These are phyloP conservation scores for Luperina testacea DNA, from an alignment of 2,888 invertebrate genomes.

Conservation along the genomic window DNA sequence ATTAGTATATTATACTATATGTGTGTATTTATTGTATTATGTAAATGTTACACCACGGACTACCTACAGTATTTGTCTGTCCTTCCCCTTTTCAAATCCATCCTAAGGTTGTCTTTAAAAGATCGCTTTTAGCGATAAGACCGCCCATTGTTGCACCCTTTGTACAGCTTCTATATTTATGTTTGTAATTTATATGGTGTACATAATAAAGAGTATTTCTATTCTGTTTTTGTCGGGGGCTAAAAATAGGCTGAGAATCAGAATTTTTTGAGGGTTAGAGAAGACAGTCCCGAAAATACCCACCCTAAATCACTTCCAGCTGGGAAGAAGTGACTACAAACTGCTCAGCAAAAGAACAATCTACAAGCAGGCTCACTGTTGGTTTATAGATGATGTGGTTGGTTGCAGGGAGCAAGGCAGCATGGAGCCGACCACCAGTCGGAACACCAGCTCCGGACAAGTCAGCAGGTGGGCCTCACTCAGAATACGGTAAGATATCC, in stretches of 20 bases:
- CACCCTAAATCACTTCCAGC: neutral
- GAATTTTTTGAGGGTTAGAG: neutral
- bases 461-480: conserved; percentile 80
- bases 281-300: neutral
- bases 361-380: neutral
- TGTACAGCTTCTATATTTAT: too few relatives aligned
- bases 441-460: conserved; percentile 80
- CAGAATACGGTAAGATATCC: conserved; percentile 75
- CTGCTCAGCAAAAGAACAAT: neutral
- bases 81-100: too few relatives aligned
- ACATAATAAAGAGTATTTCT: too few relatives aligned
- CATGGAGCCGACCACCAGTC: conserved; percentile 85
- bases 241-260: neutral
- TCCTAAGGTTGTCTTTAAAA: too few relatives aligned
- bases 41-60: too few relatives aligned
- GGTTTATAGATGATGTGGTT: conserved; percentile 25
- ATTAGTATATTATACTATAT: too few relatives aligned
- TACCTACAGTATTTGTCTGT: too few relatives aligned
- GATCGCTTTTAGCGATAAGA: too few relatives aligned
- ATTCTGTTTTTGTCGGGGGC: too few relatives aligned
- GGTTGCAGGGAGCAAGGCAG: conserved; percentile 79
- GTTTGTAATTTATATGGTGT: too few relatives aligned
- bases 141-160: too few relatives aligned
- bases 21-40: too few relatives aligned
- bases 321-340: neutral